Base-by-base conservation (phyloP, 1,140 invertebrate genomes). In the Pogonus chalceus region DNA sequence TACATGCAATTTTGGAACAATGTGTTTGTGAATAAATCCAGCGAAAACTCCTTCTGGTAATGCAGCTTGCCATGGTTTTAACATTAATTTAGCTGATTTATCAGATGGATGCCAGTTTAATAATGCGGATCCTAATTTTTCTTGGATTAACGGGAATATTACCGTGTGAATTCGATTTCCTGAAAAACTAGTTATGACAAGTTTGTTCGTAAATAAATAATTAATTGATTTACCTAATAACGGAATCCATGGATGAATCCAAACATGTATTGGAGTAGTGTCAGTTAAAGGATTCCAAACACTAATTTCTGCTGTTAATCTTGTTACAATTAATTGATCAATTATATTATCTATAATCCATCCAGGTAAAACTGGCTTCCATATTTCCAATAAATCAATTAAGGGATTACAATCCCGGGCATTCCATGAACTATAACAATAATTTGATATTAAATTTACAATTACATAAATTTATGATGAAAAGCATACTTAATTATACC, bases 241-340 rank as follows among this genome's bases (percentile, higher is more conserved):
- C 4, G 84, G 83, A 35, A 92, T 76, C 96, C 96, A 99, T 0
- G 96, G 96, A 72, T 96, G 85, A 53, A 98, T 83, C 96, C 96
- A 99, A 4, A 84, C 80, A 72, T 98, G 94, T 58, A 98, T 90
- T 1, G 95, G 94, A 51, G 96, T 81, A 0, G 86, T 88, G 66
- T 98, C 96, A 0, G 85, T 88, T 0, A 95, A 74, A 0, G 96
- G 96, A 76, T 98, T 91, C 96, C 96, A 99, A 35, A 82, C 79
- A 37, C 90, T 82, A 0, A 96, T 91, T 60, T 90, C 91, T 14
- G 75, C 65, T 23, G 85, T 80, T 26, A 98, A 68, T 53, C 82
- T 79, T 1, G 91, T 90, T 54, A 93, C 71, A 24, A 96, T 76
- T 4, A 91, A 69, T 59, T 93, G 82, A 50, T 94, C 85, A 3